phyloP scores from a whole-genome alignment of 2,797 vertebrate species.

The Aphelocoma californica region DNA sequence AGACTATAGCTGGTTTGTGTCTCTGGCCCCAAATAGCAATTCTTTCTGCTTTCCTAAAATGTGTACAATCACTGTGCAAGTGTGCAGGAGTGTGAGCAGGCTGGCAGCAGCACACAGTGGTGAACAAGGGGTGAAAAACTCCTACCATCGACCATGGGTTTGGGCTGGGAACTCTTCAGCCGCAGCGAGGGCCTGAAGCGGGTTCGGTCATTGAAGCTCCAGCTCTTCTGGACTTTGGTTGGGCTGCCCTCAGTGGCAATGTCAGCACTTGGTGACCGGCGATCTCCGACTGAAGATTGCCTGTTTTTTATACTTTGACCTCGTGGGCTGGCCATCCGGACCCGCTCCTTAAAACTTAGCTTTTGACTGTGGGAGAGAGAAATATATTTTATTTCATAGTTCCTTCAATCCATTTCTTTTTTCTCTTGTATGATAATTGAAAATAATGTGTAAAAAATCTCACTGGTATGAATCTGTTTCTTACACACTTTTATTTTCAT shows the following conservation, averaged over 20 bases:
- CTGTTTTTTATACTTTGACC: conserved; percentile 94
- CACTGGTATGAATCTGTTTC: background rate
- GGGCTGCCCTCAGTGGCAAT: conserved; percentile 86
- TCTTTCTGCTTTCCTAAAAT: background rate
- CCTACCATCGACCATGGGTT: conserved; percentile 88
- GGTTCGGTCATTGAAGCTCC: conserved; percentile 97
- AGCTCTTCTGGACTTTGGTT: conserved; percentile 96
- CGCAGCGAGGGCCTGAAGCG: conserved; percentile 93
- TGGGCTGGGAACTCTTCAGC: conserved; percentile 91
- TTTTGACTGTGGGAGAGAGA: conserved; percentile 86
- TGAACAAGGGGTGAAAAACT: background rate
- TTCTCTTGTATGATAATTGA: background rate
- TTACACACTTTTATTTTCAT: background rate
- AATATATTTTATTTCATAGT: conserved; percentile 41
- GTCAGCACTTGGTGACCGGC: conserved; percentile 88
- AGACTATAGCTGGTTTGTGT: background rate
- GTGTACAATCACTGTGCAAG: background rate
- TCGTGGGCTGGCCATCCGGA: conserved; percentile 93
- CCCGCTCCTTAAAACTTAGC: conserved; percentile 93
- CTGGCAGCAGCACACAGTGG: rapidly evolving
- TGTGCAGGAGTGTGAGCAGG: background rate
- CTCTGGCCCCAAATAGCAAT: background rate
- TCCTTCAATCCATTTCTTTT: background rate
- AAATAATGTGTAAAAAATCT: background rate
- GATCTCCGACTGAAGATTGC: conserved; percentile 87